These are phyloP conservation scores for Drosophila kanapiae DNA, from an alignment of 1,140 invertebrate species.

Conservation along the genomic window DNA sequence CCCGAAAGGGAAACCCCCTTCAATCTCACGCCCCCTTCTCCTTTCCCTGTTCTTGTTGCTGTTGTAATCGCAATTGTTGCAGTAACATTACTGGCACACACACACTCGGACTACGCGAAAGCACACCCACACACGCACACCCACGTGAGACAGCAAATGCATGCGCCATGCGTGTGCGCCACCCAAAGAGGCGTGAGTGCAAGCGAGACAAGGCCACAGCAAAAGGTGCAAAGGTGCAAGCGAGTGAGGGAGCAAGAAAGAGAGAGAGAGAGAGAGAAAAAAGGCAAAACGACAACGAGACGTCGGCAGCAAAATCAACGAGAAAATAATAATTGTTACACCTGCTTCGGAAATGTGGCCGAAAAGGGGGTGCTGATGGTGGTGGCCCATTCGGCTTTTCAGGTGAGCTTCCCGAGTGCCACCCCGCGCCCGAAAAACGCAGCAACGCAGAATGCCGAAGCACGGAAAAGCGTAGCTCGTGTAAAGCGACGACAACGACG, in stretches of 20 bases:
- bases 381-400: constrained; percentile 53
- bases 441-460: constrained; percentile 63
- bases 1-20: constrained; percentile 35
- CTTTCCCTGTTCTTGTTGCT: constrained; percentile 28
- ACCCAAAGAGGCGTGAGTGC: constrained; percentile 32
- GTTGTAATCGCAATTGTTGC: constrained; percentile 75
- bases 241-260: constrained; percentile 45
- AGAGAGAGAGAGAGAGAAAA: constrained; percentile 47
- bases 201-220: constrained; percentile 39
- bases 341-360: constrained; percentile 78
- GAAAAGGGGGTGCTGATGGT: constrained; percentile 36
- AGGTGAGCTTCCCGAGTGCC: constrained; percentile 59
- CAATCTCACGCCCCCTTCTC: not conserved
- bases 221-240: constrained; percentile 51
- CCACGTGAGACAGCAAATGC: constrained; percentile 77
- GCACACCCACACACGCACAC: constrained; percentile 26
- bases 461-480: constrained; percentile 48
- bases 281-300: constrained; percentile 72
- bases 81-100: constrained; percentile 79
- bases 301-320: constrained; percentile 75
- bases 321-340: constrained; percentile 84
- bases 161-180: constrained; percentile 79
- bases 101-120: constrained; percentile 23
- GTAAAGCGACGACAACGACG: constrained; percentile 9
- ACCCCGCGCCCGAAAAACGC: constrained; percentile 17